These are phyloP conservation scores for Thaleichthys pacificus DNA, from an alignment of 2,797 vertebrate species.

Conservation along the genomic window DNA sequence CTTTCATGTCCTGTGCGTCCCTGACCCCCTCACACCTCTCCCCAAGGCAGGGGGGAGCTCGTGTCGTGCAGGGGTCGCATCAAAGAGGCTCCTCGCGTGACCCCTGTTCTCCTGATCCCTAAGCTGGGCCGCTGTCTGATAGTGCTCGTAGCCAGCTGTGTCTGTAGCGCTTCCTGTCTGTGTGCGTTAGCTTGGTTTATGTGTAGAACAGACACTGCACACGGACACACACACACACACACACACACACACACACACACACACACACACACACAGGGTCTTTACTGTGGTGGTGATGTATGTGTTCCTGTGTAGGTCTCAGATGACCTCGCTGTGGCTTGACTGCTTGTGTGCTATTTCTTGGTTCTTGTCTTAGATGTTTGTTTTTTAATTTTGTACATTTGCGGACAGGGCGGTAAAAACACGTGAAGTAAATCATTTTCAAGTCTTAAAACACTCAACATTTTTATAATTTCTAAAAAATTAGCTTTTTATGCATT, in stretches of 20 bases:
- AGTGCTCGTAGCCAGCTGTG: constrained; percentile 29
- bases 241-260: background rate
- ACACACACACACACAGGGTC: background rate
- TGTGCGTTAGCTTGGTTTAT: constrained; percentile 30
- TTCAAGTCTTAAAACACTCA: too few species aligned
- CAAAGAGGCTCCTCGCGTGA: constrained; percentile 16
- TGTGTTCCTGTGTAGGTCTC: constrained; percentile 24
- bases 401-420: too few species aligned
- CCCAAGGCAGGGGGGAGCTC: background rate
- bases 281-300: background rate
- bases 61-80: constrained; percentile 29
- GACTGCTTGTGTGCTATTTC: constrained; percentile 56
- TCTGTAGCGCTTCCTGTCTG: constrained; percentile 15
- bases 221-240: background rate
- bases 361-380: constrained; percentile 39
- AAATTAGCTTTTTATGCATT: too few species aligned
- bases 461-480: too few species aligned
- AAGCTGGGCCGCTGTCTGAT: constrained; percentile 64
- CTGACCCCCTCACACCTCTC: constrained; percentile 6
- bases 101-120: constrained; percentile 48
- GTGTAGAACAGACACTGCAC: constrained; percentile 10
- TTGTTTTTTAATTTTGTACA: too few species aligned
- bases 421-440: background rate
- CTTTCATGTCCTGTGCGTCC: background rate
- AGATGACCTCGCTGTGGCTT: constrained; percentile 32